Evolutionary conservation across 2,888 invertebrate species (phyloP), one percentile per base, ranked within the genome.

Genomic region (Tetrapedia diversipes): DNA sequence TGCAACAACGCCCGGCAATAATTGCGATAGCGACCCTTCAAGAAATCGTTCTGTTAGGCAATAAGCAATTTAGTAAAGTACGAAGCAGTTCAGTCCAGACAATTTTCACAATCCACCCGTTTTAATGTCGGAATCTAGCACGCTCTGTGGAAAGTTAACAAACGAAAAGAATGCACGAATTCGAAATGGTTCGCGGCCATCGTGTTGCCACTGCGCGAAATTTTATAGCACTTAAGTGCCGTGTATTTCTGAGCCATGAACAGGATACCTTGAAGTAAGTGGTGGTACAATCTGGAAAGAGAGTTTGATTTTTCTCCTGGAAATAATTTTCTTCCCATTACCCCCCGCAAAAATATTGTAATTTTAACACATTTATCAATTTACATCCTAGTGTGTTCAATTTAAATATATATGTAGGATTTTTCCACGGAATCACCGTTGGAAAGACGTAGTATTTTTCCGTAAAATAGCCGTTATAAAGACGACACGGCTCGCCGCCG

Each of bases 41-140:
- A 67, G 65, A 66, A 82, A 82, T 64, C 71, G 43, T 73, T 82
- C 51, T 66, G 64, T 75, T 71, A 70, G 73, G 82, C 76, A 80
- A 74, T 71, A 77, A 82, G 70, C 82, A 82, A 80, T 80, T 82
- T 80, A 59, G 45, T 47, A 69, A 71, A 71, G 65, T 67, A 82
- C 68, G 49, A 76, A 76, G 67, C 73, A 74, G 80, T 82, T 80
- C 77, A 22, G 60, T 49, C 39, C 65, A 39, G 43, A 45, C 71
- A 37, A 67, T 77, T 77, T 70, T 79, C 73, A 67, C 77, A 79
- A 77, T 51, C 51, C 53, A 22, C 66, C 43, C 79, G 71, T 79
- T 79, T 79, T 79, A 71, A 75, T 63, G 75, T 29, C 39, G 49
- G 51, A 61, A 80, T 51, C 51, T 61, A n/a, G 59, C 64, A 39